Evolutionary conservation across 2,888 invertebrate species (phyloP), one percentile per base, ranked within the genome.

Genomic region (Temnothorax rugatulus): DNA sequence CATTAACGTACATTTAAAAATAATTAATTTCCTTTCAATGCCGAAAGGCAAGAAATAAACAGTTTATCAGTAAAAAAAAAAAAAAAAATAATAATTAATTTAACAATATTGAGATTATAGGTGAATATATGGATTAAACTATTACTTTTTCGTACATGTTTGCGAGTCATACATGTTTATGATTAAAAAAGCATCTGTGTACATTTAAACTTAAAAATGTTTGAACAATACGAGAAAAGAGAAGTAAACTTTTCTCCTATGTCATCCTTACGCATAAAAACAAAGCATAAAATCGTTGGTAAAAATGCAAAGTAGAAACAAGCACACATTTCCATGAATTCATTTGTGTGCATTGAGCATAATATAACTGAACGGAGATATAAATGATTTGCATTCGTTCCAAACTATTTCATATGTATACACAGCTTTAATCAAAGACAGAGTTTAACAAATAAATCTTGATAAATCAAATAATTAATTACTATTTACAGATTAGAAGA

Each of bases 11-110:
- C 38, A 29, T 61, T 44, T 29, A 44, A 25, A 59, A 44, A 34
- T 61, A 61, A 74, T 61, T 74, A 74, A 15, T 74, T 44, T 59
- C n/a, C n/a, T n/a, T n/a, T n/a, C n/a, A n/a, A n/a, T n/a, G n/a
- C n/a, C n/a, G n/a, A n/a, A n/a, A n/a, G n/a, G n/a, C n/a, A n/a
- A n/a, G n/a, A n/a, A n/a, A n/a, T n/a, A n/a, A n/a, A n/a, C n/a
- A n/a, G n/a, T n/a, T n/a, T n/a, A n/a, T n/a, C n/a, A n/a, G n/a
- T n/a, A n/a, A n/a, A n/a, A n/a, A n/a, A n/a, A n/a, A n/a, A n/a
- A 44, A 25, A 59, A 44, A 34, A 44, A 61, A 74, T 61, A 44
- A 34, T 61, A 61, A 74, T 61, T 74, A 74, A 15, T 74, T 44
- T 59, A 59, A 59, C 8, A 61, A 44, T 74, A 25, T n/a, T 15